Evolutionary conservation across 2,797 vertebrate species (phyloP).

Genomic region (Mallotus villosus): DNA sequence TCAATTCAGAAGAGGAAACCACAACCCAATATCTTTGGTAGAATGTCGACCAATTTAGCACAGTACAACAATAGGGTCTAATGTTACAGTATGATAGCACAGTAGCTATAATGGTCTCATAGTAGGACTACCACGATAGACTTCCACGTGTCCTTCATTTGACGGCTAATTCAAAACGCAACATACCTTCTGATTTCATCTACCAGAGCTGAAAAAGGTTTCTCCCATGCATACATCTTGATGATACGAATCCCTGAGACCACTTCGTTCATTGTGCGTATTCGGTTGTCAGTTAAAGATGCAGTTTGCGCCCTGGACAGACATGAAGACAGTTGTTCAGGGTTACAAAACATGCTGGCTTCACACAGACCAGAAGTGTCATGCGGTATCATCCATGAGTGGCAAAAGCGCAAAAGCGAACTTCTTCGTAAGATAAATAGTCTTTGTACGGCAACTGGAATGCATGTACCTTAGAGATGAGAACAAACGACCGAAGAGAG

Average conservation of each 20-base stretch:
- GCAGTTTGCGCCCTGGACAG: constrained; percentile 84
- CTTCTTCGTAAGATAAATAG: background rate
- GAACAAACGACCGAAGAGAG: constrained; percentile 82
- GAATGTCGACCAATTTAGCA: too few relatives aligned
- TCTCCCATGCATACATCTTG: constrained; percentile 98
- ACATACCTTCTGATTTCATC: constrained; percentile 83
- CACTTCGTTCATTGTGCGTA: constrained; percentile 96
- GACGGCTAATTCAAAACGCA: background rate
- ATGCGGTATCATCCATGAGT: background rate
- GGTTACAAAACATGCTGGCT: background rate
- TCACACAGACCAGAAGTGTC: too few relatives aligned
- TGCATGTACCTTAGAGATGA: constrained; percentile 80
- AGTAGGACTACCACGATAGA: background rate
- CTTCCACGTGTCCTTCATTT: background rate
- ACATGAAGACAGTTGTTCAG: background rate
- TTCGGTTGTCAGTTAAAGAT: constrained; percentile 83
- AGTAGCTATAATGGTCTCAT: background rate
- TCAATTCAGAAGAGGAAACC: too few relatives aligned
- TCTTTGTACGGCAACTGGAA: background rate
- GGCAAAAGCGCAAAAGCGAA: background rate
- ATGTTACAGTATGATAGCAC: background rate
- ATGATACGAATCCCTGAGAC: constrained; percentile 94
- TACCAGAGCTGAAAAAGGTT: constrained; percentile 85
- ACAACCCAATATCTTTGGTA: too few relatives aligned
- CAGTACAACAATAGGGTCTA: background rate